Evolutionary conservation across 2,797 vertebrate species (phyloP).

Genomic region (Cyclopterus lumpus): DNA sequence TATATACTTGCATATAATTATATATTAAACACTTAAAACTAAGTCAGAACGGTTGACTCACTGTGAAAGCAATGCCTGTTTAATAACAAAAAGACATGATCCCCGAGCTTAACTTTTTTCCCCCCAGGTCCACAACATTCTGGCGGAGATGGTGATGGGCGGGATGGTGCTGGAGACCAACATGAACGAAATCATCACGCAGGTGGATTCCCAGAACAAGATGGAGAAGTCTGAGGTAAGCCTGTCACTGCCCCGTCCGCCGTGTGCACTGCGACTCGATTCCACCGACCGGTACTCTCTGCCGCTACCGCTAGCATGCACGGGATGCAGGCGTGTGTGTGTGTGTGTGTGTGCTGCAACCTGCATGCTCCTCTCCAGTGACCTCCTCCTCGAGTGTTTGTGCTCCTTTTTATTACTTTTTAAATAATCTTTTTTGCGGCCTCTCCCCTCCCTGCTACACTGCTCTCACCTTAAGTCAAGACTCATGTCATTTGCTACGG

Average conservation of each 20-base stretch:
- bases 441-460: slow-evolving; percentile 62
- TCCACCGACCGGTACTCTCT: slow-evolving; percentile 36
- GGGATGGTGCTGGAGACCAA: slow-evolving; percentile 99
- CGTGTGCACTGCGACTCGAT: slow-evolving; percentile 49
- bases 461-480: slow-evolving; percentile 65
- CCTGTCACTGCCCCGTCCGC: background rate
- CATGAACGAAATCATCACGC: slow-evolving; percentile 99
- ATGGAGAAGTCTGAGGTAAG: slow-evolving; percentile 99
- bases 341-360: slow-evolving; percentile 82
- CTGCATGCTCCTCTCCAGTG: slow-evolving; percentile 75
- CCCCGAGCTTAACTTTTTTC: background rate
- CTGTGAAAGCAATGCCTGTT: no score
- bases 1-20: no score
- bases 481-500: slow-evolving; percentile 46
- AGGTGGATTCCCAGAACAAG: slow-evolving; percentile 98
- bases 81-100: background rate
- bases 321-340: slow-evolving; percentile 79
- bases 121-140: slow-evolving; percentile 95
- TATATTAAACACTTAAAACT: background rate
- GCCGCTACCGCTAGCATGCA: slow-evolving; percentile 56
- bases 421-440: background rate
- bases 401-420: slow-evolving; percentile 55
- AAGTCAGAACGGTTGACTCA: background rate
- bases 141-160: slow-evolving; percentile 99
- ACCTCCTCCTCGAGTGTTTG: slow-evolving; percentile 72